Evolutionary conservation across 1,140 invertebrate genomes (phyloP).

Genomic region (Lucilia sericata): DNA sequence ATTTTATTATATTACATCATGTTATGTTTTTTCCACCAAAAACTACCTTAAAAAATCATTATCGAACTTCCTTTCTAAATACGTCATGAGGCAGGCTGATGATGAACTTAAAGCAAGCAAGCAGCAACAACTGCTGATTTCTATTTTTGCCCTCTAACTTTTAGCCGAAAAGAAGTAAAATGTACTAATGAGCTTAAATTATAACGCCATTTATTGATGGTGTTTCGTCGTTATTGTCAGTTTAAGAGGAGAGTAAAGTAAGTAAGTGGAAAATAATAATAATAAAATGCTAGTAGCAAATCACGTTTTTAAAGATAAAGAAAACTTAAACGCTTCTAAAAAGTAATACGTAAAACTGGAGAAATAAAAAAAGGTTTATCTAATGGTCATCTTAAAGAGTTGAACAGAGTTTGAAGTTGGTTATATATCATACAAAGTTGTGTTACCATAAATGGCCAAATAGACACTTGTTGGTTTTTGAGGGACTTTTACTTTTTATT

Average conservation of each 20-base stretch:
- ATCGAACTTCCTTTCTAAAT: slow-evolving; percentile 19
- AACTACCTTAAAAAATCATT: neutral
- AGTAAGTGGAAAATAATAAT: slow-evolving; percentile 28
- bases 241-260: neutral
- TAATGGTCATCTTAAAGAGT: slow-evolving; percentile 23
- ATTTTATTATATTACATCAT: neutral
- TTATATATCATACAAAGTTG: too few relatives aligned
- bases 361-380: slow-evolving; percentile 29
- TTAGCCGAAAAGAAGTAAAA: slow-evolving; percentile 32
- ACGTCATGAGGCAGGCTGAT: neutral
- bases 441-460: too few relatives aligned
- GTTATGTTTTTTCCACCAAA: neutral
- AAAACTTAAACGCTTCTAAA: slow-evolving; percentile 10
- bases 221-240: slow-evolving; percentile 21
- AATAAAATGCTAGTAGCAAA: slow-evolving; percentile 43
- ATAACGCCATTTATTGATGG: slow-evolving; percentile 41
- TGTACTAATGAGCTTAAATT: slow-evolving; percentile 43
- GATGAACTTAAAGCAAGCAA: neutral
- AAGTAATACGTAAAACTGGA: neutral
- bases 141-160: slow-evolving; percentile 13
- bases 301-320: slow-evolving; percentile 32
- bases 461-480: neutral
- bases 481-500: slow-evolving; percentile 43
- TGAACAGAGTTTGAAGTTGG: too few relatives aligned
- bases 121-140: neutral